Evolutionary conservation across 2,888 invertebrate species (phyloP).

Genomic region (Drosophila recens): DNA sequence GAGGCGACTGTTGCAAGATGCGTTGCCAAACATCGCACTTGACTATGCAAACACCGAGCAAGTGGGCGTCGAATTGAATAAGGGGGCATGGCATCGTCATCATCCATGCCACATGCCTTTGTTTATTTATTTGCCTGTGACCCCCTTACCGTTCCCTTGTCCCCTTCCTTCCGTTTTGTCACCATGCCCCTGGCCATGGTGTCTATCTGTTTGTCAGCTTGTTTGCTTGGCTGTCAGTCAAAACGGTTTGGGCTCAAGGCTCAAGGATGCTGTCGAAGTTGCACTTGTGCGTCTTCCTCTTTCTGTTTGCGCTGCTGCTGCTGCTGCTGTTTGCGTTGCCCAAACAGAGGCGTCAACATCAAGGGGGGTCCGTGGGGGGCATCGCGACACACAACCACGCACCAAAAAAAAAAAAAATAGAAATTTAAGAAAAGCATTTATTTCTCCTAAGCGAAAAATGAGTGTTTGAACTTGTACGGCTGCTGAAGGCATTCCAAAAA

Average conservation of each 20-base stretch:
- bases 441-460: conserved; percentile 80
- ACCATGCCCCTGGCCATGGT: neutral
- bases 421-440: conserved; percentile 28
- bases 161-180: neutral
- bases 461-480: conserved; percentile 82
- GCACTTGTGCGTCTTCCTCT: conserved; percentile 70
- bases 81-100: conserved; percentile 23
- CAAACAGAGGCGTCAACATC: conserved; percentile 62
- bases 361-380: neutral
- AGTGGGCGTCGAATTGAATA: conserved; percentile 50
- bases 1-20: conserved; percentile 58
- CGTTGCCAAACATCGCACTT: conserved; percentile 79
- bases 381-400: conserved; percentile 14
- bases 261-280: conserved; percentile 61
- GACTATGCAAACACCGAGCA: conserved; percentile 77
- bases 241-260: conserved; percentile 68
- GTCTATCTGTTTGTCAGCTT: conserved; percentile 41
- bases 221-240: conserved; percentile 76
- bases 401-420: conserved; percentile 23
- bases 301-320: conserved; percentile 19
- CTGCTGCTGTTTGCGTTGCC: conserved; percentile 64
- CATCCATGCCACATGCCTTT: conserved; percentile 35
- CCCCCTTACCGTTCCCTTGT: conserved; percentile 1
- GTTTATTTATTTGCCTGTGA: conserved; percentile 72
- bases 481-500: conserved; percentile 31